Base-by-base conservation (phyloP, 2,797 vertebrate genomes). In the Toxotes lorentzi region DNA sequence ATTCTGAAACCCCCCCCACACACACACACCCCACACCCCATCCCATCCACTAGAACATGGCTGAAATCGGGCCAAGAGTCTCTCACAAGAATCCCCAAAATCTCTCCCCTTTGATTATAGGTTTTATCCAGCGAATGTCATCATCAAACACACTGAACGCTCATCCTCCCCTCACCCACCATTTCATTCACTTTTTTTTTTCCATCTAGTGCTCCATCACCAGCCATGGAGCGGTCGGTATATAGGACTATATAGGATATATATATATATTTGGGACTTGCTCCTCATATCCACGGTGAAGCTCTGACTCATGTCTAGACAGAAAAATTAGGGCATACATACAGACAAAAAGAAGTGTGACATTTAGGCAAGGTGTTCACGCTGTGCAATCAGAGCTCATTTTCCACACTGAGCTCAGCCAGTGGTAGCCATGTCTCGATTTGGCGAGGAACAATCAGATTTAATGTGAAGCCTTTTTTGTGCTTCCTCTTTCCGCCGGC, bases 351-450 rank as follows among this genome's bases (percentile, higher is more conserved):
- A 56, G 75, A 68, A 41, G 16, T 2, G 64, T 85, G 86, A 86
- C 89, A 87, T 91, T 77, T 86, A 82, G 54, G 66, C 53, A 76
- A 81, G 73, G 72, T 82, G 82, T 80, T 89, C 92, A 77, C 17
- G 86, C 91, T 92, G 91, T 84, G 90, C 90, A 94, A 93, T 94
- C 92, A 94, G 84, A 76, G 58, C 70, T 88, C 79, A 77, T 91
- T 92, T 92, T 84, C 84, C 74, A 78, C 83, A 78, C 66, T 40
- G 83, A 79, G 83, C 88, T 68, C 78, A 73, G 91, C 72, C 83
- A 82, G 81, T 50, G 78, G 81, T 63, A 47, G 75, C 80, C 65
- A 61, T 69, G 86, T 76, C 90, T 81, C 59, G 27, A 76, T 86
- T 72, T 79, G 76, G 57, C 24, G 24, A 72, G 81, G 87, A 86